Percentiles rank a stretch among this genome's conserved stretches.
phyloP scores from a whole-genome alignment of 2,888 invertebrate species.

The Piscicola geometra region DNA sequence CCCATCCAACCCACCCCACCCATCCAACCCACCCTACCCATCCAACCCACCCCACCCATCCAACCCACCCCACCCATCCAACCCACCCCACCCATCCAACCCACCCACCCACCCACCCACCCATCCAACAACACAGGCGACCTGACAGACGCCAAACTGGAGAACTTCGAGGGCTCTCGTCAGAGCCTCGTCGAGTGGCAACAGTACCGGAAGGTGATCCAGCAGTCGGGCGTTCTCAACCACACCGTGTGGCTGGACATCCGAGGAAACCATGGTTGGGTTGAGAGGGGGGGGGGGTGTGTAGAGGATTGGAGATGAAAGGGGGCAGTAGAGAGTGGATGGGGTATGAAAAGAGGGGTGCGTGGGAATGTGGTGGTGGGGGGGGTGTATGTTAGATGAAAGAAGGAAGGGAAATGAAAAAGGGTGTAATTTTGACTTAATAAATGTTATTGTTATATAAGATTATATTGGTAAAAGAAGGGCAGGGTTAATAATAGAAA shows the following conservation, averaged over 20 bases:
- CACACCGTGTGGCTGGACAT: constrained; percentile 80
- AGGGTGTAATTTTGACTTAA: too few species aligned
- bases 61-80: too few species aligned
- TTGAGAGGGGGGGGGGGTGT: too few species aligned
- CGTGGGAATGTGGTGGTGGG: too few species aligned
- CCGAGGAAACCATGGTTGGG: constrained; percentile 71
- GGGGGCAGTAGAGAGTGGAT: not conserved
- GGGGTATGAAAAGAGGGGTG: not conserved
- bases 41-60: too few species aligned
- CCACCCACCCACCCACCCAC: not conserved
- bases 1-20: too few species aligned
- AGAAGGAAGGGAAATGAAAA: too few species aligned
- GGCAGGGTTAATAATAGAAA: not conserved
- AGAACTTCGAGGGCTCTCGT: constrained; percentile 72
- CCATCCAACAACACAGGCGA: constrained; percentile 63
- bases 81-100: too few species aligned
- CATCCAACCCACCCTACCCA: too few species aligned
- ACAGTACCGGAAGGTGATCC: constrained; percentile 68
- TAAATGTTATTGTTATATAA: too few species aligned
- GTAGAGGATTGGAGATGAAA: constrained; percentile 86
- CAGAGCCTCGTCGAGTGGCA: constrained; percentile 80
- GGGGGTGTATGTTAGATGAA: too few species aligned
- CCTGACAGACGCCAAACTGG: constrained; percentile 78
- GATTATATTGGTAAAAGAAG: too few species aligned
- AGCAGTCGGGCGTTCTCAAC: constrained; percentile 65